These are phyloP conservation scores for Thalassoma bifasciatum DNA, from an alignment of 2,113 vertebrate species.

Conservation along the genomic window DNA sequence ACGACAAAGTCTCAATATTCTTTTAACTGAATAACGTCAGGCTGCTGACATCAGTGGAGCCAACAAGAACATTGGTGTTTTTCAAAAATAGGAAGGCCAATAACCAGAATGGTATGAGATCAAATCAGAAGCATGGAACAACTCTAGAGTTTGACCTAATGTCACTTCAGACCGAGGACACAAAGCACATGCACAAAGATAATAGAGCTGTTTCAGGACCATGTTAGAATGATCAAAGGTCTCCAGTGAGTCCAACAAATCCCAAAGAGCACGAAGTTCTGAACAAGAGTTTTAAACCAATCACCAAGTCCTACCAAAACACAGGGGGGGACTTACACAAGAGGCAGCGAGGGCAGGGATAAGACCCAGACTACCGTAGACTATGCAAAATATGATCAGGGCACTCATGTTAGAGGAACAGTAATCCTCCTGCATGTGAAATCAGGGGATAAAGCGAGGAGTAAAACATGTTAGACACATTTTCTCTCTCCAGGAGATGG, in stretches of 20 bases:
- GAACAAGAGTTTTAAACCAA: slow-evolving; percentile 17
- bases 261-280: slow-evolving; percentile 15
- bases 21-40: slow-evolving; percentile 1
- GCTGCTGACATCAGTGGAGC: slow-evolving; percentile 26
- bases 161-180: background rate
- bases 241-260: slow-evolving; percentile 11
- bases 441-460: slow-evolving; percentile 22
- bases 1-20: slow-evolving; percentile 29
- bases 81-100: slow-evolving; percentile 4
- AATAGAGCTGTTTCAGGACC: background rate
- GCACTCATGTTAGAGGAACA: slow-evolving; percentile 51
- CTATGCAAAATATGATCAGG: slow-evolving; percentile 47
- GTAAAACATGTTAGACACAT: slow-evolving; percentile 19
- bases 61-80: background rate
- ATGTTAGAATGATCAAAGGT: slow-evolving; percentile 7
- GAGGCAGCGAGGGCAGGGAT: slow-evolving; percentile 36
- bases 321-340: slow-evolving; percentile 16
- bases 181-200: background rate
- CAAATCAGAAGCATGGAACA: slow-evolving; percentile 1
- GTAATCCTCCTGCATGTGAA: slow-evolving; percentile 45
- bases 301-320: slow-evolving; percentile 28
- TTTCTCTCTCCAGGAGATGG: slow-evolving; percentile 12
- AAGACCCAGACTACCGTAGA: slow-evolving; percentile 33
- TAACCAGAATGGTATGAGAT: background rate
- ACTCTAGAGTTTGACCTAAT: background rate